Evolutionary conservation across 2,888 invertebrate species (phyloP), one percentile per base, ranked within the genome.

Genomic region (Cerastoderma edule): DNA sequence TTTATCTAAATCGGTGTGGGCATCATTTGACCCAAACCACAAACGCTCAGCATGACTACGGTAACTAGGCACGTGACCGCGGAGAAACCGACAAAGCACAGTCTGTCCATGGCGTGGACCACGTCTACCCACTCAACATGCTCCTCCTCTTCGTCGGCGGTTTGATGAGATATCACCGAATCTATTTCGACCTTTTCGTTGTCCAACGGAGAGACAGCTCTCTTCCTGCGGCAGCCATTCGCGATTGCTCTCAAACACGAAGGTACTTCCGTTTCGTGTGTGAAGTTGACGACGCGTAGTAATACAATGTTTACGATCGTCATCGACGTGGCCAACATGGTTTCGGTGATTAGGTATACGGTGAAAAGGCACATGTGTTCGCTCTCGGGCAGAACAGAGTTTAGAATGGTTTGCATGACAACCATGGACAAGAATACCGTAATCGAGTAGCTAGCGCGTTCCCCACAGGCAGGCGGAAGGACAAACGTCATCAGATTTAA

Each of bases 351-450:
- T 24, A 60, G 60, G n/a, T 60, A 60, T 33, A 60, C 10, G 1
- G 33, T 39, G n/a, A 60, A 60, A 13, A 60, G 35, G 60, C 60
- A 60, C 60, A 44, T 60, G 60, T 35, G 22, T 24, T 60, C 39
- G 39, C 60, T 60, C n/a, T 60, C 60, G 22, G 60, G 60, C 24
- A 60, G n/a, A 8, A 60, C 27, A 8, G 60, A 60, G 24, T 22
- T 60, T 27, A 60, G 32, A n/a, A 60, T 60, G 27, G 60, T 60
- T 10, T 39, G 35, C 60, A 60, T 60, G 24, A 60, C 60, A 22
- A 60, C 60, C 60, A 60, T 60, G 1, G 60, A 60, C 39, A 60
- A 19, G 24, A 60, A 60, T 13, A 60, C 60, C 24, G 60, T 60
- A 24, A 60, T 60, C 0, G 60, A 32, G 39, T 60, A 60, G 60